phyloP scores from a whole-genome alignment of 23 tunicate species.

The Phallusia fumigata region DNA sequence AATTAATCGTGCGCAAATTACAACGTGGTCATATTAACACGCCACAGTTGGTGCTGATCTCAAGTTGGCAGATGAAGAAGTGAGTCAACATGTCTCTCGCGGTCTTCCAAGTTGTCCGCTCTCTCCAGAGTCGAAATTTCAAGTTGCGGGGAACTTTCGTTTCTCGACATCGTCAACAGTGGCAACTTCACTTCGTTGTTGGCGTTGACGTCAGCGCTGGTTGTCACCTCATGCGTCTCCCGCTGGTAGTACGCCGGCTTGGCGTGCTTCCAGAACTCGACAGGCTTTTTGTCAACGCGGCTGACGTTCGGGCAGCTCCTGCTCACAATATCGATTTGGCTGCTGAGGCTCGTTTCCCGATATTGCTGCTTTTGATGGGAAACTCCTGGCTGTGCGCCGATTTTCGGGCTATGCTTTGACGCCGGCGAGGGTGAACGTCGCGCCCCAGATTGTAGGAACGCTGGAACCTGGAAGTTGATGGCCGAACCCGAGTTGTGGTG shows the following conservation, averaged over 20 bases:
- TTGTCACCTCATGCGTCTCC: not conserved
- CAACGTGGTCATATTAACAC: too few species aligned
- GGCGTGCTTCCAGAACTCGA: not conserved
- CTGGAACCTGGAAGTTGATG: constrained; percentile 4
- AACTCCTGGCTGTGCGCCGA: not conserved
- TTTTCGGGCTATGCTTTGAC: not conserved
- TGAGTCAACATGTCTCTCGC: not conserved
- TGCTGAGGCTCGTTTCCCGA: not conserved
- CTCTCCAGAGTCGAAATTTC: not conserved
- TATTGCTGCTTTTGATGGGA: not conserved
- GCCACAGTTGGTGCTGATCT: not conserved
- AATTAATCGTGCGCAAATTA: not conserved
- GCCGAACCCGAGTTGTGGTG: not conserved
- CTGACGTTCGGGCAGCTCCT: constrained; percentile 9
- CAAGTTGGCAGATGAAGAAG: not conserved
- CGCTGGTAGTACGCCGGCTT: not conserved
- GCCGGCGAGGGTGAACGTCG: not conserved
- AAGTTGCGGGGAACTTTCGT: not conserved
- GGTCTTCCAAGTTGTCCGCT: not conserved
- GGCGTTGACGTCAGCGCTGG: not conserved
- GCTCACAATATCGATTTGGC: not conserved
- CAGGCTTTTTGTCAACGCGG: not conserved
- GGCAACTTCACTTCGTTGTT: not conserved
- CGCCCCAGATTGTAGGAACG: constrained; percentile 1
- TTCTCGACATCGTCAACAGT: not conserved